A percentile compares a stretch with the other conserved stretches of the same genome.
Evolutionary conservation across 1,140 invertebrate species (phyloP).

Genomic region (Choristoneura fumiferana): DNA sequence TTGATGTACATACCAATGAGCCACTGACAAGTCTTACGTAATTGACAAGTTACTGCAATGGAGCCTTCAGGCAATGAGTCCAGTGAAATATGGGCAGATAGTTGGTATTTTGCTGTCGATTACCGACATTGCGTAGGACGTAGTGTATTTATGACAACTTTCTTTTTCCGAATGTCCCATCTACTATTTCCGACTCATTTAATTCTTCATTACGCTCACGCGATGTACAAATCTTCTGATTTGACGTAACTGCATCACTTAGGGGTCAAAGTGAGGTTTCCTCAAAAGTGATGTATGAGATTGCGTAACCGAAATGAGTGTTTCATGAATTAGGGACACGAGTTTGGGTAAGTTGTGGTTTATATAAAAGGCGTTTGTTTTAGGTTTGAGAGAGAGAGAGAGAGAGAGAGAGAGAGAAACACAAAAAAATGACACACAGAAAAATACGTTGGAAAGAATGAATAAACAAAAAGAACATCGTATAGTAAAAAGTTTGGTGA

Average conservation of each 20-base stretch:
- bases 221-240: constrained; percentile 5
- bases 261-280: constrained; percentile 10
- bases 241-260: neutral
- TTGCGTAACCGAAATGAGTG: neutral
- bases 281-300: constrained; percentile 12
- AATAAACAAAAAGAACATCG: no score
- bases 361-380: neutral
- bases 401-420: no score
- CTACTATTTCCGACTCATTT: constrained; percentile 10
- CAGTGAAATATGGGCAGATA: no score
- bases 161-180: constrained; percentile 11
- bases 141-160: constrained; percentile 4
- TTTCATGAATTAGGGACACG: neutral
- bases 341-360: neutral
- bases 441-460: no score
- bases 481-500: no score
- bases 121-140: neutral
- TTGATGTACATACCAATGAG: no score
- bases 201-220: constrained; percentile 7
- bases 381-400: no score
- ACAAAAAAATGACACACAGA: no score
- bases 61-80: no score
- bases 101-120: neutral
- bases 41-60: no score
- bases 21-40: no score